Evolutionary conservation across 1,140 invertebrate species (phyloP), one percentile per base, ranked within the genome.

Genomic region (Drosophila nannoptera): DNA sequence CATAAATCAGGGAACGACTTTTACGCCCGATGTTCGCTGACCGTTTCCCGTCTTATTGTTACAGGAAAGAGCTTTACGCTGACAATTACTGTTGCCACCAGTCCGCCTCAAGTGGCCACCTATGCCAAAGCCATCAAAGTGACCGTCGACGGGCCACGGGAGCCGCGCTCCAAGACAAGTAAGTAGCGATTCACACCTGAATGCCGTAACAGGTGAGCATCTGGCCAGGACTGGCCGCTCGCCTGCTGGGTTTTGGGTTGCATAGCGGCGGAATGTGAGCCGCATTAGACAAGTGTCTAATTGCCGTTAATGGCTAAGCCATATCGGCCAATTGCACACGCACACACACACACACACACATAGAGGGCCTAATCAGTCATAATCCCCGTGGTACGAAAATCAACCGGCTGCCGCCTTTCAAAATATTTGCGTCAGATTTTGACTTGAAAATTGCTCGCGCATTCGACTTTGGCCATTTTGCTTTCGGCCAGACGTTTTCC

Each of bases 81-180:
- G 72, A 98, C 97, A 53, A 99, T 99, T 78, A 98, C 96, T 7
- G 93, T 99, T 64, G 95, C 94, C 67, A 97, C 96, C 32, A 94
- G 92, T 70, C 97, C 98, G 58, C 96, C 96, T 38, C 97, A 99
- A 92, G 94, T 99, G 54, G 94, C 97, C 22, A 97, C 97, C 14
- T 98, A 99, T 90, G 94, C 93, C 78, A 98, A 98, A 91, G 97
- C 98, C 46, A 99, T 99, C 90, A 99, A 99, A 93, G 97, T 99
- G 42, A 99, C 98, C 33, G 98, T 99, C 31, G 98, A 99, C 90
- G 98, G 98, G 78, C 98, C 98, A 0, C 90, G 98, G 80, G 98
- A 99, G 90, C 97, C 98, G 1, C 92, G 98, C 88, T 98, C 96
- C 62, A 99, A 99, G 93, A 96, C 96, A 90, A 96, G 97, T 98